These are phyloP conservation scores for Pteronotus mesoamericanus DNA, from an alignment of 2,797 vertebrate genomes.

Conservation along the genomic window DNA sequence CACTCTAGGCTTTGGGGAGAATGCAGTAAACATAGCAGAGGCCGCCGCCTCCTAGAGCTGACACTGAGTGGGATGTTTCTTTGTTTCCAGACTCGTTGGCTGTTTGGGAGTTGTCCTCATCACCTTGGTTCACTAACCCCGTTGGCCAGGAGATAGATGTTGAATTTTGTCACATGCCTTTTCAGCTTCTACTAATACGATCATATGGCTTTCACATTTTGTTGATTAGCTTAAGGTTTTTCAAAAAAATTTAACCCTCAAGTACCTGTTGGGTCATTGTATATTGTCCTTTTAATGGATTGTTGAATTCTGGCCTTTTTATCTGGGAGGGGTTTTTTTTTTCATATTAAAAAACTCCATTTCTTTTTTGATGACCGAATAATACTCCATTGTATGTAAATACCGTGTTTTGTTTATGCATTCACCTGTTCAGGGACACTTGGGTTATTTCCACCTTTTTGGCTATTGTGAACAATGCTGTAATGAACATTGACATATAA, in stretches of 20 bases:
- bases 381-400: not conserved
- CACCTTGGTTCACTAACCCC: not conserved
- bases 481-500: not conserved
- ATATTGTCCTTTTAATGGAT: not conserved
- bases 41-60: not conserved
- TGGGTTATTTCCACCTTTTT: not conserved
- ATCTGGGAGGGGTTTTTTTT: not conserved
- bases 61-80: not conserved
- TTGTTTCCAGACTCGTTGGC: not conserved
- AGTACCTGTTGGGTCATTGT: not conserved
- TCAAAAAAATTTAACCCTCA: not conserved
- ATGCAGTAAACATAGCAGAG: not conserved
- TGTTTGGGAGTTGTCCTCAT: not conserved
- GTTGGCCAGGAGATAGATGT: not conserved
- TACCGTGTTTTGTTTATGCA: not conserved
- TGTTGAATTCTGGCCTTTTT: slow-evolving; percentile 9
- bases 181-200: not conserved
- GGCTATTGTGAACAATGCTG: not conserved
- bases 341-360: not conserved
- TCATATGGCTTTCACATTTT: not conserved
- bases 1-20: not conserved
- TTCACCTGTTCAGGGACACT: not conserved
- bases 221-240: not conserved
- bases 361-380: not conserved
- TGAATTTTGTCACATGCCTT: not conserved